Evolutionary conservation across 2,113 vertebrate species (phyloP), one percentile per base, ranked within the genome.

Genomic region (Elaphurus davidianus): DNA sequence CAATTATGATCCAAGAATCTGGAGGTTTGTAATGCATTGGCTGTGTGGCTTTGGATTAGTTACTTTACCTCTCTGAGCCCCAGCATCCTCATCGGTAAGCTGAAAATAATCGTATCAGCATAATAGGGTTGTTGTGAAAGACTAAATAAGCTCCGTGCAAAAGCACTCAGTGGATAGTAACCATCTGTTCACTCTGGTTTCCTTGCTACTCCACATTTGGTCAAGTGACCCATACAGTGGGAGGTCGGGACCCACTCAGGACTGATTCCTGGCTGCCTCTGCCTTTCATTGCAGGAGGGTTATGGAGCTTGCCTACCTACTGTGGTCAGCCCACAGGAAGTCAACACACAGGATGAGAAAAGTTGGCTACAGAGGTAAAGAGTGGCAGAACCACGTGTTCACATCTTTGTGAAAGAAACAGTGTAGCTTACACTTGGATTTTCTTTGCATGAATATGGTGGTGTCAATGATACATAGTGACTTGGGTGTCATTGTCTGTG

Each of bases 31-130:
- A 9, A 54, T 40, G 28, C 30, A 47, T 3, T n/a, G 55, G 71
- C 89, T 81, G 52, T 76, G 92, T 85, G 71, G 57, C 40, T n/a
- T 85, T 43, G 27, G 92, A 90, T 28, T 79, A 54, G 15, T 92
- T 40, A 25, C 27, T 64, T 62, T 79, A 57, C 45, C 40, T 93
- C 71, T 74, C 62, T 17, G 90, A 84, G 79, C 71, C 59, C 81
- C 23, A 12, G 21, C 50, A 9, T 90, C 43, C 90, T 97, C 27
- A 30, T 43, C 15, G 12, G 21, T 47, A 62, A 87, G 84, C 55
- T 45, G 71, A 55, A 96, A 59, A 87, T 64, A 23, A 64, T 43
- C 25, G 0, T 15, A 90, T 30, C n/a, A 57, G 79, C 36, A 30
- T 64, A n/a, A 45, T 0, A 57, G 28, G 15, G 82, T 52, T 67